A percentile compares a stretch with the other conserved stretches of the same genome.
Conservation (phyloP, 2,797 vertebrate species). For the Thamnophis elegans region DNA sequence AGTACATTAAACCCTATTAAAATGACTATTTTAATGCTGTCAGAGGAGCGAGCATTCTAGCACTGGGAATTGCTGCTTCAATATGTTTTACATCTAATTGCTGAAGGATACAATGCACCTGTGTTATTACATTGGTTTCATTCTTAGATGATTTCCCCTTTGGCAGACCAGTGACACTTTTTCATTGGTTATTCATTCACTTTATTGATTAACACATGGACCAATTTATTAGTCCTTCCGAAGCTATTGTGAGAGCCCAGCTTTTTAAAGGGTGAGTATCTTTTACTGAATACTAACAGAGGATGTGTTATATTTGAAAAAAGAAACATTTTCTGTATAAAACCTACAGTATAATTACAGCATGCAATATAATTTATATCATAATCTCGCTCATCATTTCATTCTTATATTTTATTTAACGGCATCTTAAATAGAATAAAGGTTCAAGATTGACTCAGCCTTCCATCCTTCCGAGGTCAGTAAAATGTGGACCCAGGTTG, state of each 20-base stretch:
- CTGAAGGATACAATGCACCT: conserved; percentile 78
- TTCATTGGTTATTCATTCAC: conserved; percentile 82
- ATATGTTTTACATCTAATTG: conserved; percentile 81
- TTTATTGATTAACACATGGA: conserved; percentile 86
- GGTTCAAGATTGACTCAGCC: neutral
- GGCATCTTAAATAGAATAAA: neutral
- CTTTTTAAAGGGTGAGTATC: conserved; percentile 55
- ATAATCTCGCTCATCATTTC: neutral
- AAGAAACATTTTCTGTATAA: conserved; percentile 27
- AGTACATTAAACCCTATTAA: conserved; percentile 30
- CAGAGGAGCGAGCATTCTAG: conserved; percentile 47
- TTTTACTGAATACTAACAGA: conserved; percentile 56
- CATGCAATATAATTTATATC: neutral
- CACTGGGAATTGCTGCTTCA: conserved; percentile 73
- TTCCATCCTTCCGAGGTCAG: neutral
- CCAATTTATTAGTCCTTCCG: conserved; percentile 84
- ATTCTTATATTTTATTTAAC: neutral
- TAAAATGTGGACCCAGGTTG: neutral
- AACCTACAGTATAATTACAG: conserved; percentile 9
- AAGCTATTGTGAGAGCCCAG: conserved; percentile 82
- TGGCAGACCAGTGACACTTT: conserved; percentile 80
- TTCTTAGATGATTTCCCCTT: conserved; percentile 90
- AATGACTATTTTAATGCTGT: conserved; percentile 37
- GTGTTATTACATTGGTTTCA: conserved; percentile 86
- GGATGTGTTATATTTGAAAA: conserved; percentile 43